Evolutionary conservation across 2,888 invertebrate species (phyloP).

Genomic region (Heliconius cydno): DNA sequence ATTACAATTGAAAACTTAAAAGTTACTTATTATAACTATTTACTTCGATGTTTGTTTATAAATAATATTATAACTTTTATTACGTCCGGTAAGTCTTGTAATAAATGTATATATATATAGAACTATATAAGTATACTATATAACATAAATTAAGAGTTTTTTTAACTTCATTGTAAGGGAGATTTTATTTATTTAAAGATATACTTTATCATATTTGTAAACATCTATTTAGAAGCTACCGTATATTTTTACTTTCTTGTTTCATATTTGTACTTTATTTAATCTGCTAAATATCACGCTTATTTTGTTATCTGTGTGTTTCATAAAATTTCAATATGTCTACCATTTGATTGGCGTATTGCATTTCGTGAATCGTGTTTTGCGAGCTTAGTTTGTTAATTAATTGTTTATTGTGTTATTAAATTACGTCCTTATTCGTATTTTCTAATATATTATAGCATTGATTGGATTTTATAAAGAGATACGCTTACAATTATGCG

Average conservation of each 20-base stretch:
- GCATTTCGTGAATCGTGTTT: constrained; percentile 38
- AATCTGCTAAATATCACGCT: constrained; percentile 11
- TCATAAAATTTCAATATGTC: constrained; percentile 41
- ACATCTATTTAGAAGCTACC: neutral
- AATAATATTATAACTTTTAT: neutral
- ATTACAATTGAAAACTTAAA: neutral
- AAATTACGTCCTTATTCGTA: neutral
- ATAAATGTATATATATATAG: neutral
- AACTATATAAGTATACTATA: too few relatives aligned
- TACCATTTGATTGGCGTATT: constrained; percentile 30
- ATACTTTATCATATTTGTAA: neutral
- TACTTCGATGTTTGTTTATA: neutral
- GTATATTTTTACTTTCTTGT: neutral
- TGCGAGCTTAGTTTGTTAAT: neutral
- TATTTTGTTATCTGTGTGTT: neutral
- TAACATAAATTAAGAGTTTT: neutral
- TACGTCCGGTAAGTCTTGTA: neutral
- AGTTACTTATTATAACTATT: neutral
- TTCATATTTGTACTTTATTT: neutral
- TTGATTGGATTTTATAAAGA: constrained; percentile 7
- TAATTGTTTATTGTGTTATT: constrained; percentile 1
- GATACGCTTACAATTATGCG: constrained; percentile 81
- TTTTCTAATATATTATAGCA: neutral
- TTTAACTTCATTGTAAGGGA: too few relatives aligned
- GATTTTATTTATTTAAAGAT: neutral